Evolutionary conservation across 1,140 invertebrate genomes (phyloP), one percentile per base, ranked within the genome.

Genomic region (Polypedilum vanderplanki): DNA sequence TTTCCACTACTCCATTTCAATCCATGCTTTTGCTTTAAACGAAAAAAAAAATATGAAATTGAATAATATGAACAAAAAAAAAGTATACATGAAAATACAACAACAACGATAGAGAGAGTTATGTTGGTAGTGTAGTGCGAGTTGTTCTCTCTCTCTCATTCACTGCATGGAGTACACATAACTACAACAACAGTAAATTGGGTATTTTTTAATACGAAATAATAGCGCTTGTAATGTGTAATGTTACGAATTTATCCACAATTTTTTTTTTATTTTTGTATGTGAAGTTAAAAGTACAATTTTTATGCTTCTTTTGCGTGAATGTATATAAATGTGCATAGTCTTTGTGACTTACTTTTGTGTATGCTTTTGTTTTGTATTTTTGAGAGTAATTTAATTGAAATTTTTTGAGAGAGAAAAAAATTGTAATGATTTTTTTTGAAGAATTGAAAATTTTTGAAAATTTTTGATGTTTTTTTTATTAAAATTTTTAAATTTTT

Each of bases 1-100:
- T 74, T 57, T 74, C 73, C 40, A 64, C 70, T 65, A 41, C 33
- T 74, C 73, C 46, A 74, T 70, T 73, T 41, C 41, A 64, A 74
- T 75, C 65, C 73, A 24, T 73, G 74, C 64, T 73, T 74, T 41
- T 18, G 76, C 41, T 20, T 41, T 74, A 40, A 20, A 17, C 33
- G 40, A 74, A 74, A 41, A 8, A 67, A 67, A 70, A 18, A 20
- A 70, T 20, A 70, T 70, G 65, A 70, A 70, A 70, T 70, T 70
- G 65, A 70, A 18, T 70, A 70, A 70, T 70, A 70, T 70, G 17
- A 70, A 70, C 65, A 70, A 22, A 70, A 67, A 67, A 67, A 70
- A 70, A 70, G 20, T 20, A 70, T 70, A 22, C 20, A 70, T 17
- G 65, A 70, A 70, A 70, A 70, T 70, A 70, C 65, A 20, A 70